Evolutionary conservation across 2,888 invertebrate genomes (phyloP), one percentile per base, ranked within the genome.

Genomic region (Hirtodrosophila trivittata): DNA sequence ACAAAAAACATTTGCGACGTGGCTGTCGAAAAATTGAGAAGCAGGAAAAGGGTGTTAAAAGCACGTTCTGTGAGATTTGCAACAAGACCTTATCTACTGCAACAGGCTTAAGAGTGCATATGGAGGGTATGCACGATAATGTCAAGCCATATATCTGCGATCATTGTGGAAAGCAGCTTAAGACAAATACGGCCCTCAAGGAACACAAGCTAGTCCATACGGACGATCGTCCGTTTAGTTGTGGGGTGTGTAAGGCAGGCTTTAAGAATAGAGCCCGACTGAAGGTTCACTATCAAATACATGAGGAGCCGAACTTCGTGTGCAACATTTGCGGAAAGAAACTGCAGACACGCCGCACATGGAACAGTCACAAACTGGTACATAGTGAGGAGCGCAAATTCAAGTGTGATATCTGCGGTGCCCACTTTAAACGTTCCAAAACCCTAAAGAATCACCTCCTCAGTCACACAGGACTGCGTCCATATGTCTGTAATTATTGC

Each of bases 201-300:
- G 92, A 92, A 63, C 92, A 92, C 77, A 89, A 91, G 57, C 86
- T 92, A 3, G 91, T 91, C 1, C 92, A 92, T 63, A 91, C 91
- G 10, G 91, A 91, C 1, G 91, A 90, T 3, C 89, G 90, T 1
- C 92, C 92, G 0, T 92, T 90, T 67, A 88, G 88, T 37, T 92
- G 92, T 73, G 77, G 87, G 1, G 88, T 90, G 16, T 91, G 91
- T 38, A 80, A 86, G 0, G 89, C 89, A 10, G 74, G 75, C 7
- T 91, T 91, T 49, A 91, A 91, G 70, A 91, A 88, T 51, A 83
- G 87, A 21, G 72, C 89, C 0, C 74, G 89, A 1, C 75, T 90
- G 13, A 89, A 86, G 52, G 77, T 87, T 0, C 92, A 92, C 64
- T 75, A 89, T 39, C 91, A 92, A 56, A 91, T 88, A 4, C 92